phyloP scores from a whole-genome alignment of 2,888 invertebrate species.

The Ceratothoa steindachneri region DNA sequence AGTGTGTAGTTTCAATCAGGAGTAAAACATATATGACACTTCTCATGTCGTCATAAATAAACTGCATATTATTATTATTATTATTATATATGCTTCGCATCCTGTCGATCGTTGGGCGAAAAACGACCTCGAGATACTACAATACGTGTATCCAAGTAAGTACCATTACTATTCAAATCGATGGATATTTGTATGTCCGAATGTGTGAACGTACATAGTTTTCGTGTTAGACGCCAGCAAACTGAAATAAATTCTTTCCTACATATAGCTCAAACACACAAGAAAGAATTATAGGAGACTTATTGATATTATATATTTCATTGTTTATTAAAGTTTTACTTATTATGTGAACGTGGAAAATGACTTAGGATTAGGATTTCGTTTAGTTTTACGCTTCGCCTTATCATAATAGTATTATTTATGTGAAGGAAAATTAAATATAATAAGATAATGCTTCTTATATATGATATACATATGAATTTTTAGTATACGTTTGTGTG shows the following conservation, averaged over 20 bases:
- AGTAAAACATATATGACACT: no score
- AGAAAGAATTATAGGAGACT: background rate
- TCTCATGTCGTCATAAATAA: no score
- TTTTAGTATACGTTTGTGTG: background rate
- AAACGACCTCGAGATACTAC: no score
- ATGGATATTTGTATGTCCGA: no score
- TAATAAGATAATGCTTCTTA: background rate
- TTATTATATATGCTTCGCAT: no score
- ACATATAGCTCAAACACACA: background rate
- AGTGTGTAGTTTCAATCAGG: no score
- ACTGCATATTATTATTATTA: no score
- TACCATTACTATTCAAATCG: no score
- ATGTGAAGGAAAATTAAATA: background rate
- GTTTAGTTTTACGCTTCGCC: background rate
- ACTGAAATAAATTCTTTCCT: background rate
- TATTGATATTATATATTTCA: background rate
- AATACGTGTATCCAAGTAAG: no score
- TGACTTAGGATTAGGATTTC: background rate
- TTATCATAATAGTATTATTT: constrained; percentile 1
- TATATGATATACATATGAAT: constrained; percentile 10
- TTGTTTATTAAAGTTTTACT: background rate
- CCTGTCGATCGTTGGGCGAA: no score
- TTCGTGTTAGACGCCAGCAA: no score
- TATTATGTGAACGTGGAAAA: constrained; percentile 2
- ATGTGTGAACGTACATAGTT: no score